Evolutionary conservation across 1,140 invertebrate genomes (phyloP).

Genomic region (Pygmarrhopalites habei): DNA sequence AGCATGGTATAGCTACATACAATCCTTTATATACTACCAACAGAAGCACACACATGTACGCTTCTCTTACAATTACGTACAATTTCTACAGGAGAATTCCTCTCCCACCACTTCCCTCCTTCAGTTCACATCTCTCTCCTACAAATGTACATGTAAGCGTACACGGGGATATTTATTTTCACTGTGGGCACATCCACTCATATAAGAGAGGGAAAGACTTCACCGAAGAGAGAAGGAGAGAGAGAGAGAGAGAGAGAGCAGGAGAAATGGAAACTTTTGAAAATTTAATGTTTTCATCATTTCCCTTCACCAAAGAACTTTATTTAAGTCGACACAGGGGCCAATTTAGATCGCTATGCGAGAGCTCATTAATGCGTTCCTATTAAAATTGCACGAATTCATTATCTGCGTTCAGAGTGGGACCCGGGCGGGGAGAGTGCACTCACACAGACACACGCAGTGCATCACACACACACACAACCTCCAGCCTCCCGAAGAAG

Average conservation of each 20-base stretch:
- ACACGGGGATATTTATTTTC: not conserved
- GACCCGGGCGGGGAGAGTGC: no score
- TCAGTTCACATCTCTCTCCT: no score
- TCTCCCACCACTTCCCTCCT: no score
- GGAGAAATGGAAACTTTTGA: slow-evolving; percentile 31
- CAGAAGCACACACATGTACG: no score
- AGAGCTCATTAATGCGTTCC: slow-evolving; percentile 33
- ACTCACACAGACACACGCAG: not conserved
- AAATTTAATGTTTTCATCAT: slow-evolving; percentile 36
- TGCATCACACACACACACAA: not conserved
- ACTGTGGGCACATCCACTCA: not conserved
- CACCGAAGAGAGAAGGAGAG: no score
- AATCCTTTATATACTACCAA: no score
- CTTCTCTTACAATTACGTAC: no score
- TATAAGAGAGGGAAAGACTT: no score
- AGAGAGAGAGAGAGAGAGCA: no score
- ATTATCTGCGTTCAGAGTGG: slow-evolving; percentile 24
- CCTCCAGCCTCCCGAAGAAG: no score
- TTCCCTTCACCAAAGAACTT: slow-evolving; percentile 32
- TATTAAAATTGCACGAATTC: slow-evolving; percentile 32
- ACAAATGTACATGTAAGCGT: not conserved
- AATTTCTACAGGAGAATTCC: no score
- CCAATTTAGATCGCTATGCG: slow-evolving; percentile 31
- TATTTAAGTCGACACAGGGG: slow-evolving; percentile 32
- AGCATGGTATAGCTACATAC: no score